A percentile compares a stretch with the other conserved stretches of the same genome.
Evolutionary conservation across 2,888 invertebrate genomes (phyloP).

Genomic region (Athripsodes cinereus): DNA sequence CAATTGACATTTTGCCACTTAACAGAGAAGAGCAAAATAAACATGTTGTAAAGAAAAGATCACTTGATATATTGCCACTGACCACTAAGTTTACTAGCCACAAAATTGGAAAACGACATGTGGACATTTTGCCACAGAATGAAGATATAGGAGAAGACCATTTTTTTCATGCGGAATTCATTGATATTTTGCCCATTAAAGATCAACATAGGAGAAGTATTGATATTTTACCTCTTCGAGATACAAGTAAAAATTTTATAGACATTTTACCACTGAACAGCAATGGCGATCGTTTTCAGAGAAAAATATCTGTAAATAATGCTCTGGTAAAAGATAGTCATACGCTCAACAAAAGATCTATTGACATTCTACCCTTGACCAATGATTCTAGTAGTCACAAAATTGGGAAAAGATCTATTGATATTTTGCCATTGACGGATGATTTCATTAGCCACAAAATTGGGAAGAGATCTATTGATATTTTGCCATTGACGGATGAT

Average conservation of each 20-base stretch:
- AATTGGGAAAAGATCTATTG: background rate
- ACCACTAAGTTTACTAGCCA: background rate
- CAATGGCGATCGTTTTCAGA: no score
- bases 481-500: background rate
- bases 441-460: background rate
- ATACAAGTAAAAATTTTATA: background rate
- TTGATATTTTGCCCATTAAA: background rate
- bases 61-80: background rate
- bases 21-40: background rate
- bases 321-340: background rate
- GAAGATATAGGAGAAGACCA: background rate
- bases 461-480: background rate
- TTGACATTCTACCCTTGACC: background rate
- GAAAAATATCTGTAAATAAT: background rate
- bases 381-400: background rate
- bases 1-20: background rate
- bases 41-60: background rate
- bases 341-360: background rate
- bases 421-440: background rate
- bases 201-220: background rate
- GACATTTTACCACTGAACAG: background rate
- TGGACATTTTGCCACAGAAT: background rate
- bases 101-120: background rate
- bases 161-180: background rate
- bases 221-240: background rate